Percentiles rank a stretch among this genome's conserved stretches.
Conservation (phyloP, 2,888 invertebrate species). For the Serrognathus titanus region DNA sequence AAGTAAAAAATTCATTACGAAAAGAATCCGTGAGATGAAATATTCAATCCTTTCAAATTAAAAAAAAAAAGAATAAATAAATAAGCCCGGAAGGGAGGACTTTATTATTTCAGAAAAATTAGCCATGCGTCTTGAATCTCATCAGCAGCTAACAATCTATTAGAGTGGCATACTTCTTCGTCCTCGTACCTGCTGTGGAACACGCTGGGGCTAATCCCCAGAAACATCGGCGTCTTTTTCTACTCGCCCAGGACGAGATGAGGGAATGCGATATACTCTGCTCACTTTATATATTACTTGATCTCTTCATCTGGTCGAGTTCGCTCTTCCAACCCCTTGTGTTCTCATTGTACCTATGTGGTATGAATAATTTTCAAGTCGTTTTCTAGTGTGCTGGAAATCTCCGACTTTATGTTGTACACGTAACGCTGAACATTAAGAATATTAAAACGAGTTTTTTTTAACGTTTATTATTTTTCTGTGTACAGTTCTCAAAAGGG, state of each 20-base stretch:
- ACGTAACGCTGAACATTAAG: no score
- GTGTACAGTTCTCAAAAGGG: no score
- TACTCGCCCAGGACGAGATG: not conserved
- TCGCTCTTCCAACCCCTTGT: conserved; percentile 23
- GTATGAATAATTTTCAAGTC: conserved; percentile 13
- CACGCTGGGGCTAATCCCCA: conserved; percentile 8
- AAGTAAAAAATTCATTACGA: no score
- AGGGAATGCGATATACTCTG: conserved; percentile 11
- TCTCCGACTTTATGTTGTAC: no score
- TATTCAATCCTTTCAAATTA: conserved; percentile 1
- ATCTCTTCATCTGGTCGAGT: conserved; percentile 26
- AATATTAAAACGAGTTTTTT: no score
- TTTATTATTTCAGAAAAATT: conserved; percentile 24
- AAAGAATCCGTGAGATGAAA: no score
- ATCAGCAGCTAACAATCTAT: conserved; percentile 31
- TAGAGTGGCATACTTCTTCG: conserved; percentile 21
- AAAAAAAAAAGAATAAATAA: conserved; percentile 2
- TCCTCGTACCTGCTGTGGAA: conserved; percentile 1
- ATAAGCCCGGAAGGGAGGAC: not conserved
- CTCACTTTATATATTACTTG: conserved; percentile 16
- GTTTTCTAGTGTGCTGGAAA: conserved; percentile 11
- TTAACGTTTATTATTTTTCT: no score
- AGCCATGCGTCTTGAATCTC: conserved; percentile 27
- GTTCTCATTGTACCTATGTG: conserved; percentile 10
- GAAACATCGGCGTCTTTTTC: conserved; percentile 9